Conservation (phyloP, 2,888 invertebrate species). For the Ichneumon xanthorius region DNA sequence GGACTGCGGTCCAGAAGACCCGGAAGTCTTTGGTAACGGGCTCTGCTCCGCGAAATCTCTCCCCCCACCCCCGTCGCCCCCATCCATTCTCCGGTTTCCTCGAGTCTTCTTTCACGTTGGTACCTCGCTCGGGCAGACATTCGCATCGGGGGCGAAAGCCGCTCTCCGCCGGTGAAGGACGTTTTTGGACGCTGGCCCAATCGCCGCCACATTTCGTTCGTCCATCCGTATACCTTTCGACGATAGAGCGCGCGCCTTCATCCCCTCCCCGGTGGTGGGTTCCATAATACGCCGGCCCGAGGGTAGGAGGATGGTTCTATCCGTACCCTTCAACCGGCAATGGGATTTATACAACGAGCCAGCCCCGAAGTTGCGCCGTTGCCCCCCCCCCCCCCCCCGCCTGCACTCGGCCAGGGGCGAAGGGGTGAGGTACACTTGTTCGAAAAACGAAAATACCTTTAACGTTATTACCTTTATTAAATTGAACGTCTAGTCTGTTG, state of each 20-base stretch:
- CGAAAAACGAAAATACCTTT: conserved; percentile 82
- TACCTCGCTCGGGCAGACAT: conserved; percentile 65
- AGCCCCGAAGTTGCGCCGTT: conserved; percentile 17
- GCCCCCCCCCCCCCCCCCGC: background rate
- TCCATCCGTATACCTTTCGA: conserved; percentile 74
- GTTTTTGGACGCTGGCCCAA: conserved; percentile 83
- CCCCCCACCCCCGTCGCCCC: background rate
- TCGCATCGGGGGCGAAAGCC: conserved; percentile 36
- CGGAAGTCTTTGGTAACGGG: conserved; percentile 56
- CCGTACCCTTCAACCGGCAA: conserved; percentile 46
- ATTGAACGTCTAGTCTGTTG: conserved; percentile 77
- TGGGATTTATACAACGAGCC: conserved; percentile 58
- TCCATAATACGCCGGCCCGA: conserved; percentile 41
- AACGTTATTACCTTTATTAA: conserved; percentile 84
- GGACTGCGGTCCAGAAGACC: conserved; percentile 20
- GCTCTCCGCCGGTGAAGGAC: conserved; percentile 71
- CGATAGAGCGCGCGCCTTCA: conserved; percentile 46
- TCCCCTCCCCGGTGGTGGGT: background rate
- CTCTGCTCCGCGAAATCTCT: conserved; percentile 40
- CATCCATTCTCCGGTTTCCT: conserved; percentile 35
- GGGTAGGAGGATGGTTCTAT: conserved; percentile 8
- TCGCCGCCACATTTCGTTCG: conserved; percentile 81
- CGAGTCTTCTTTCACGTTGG: conserved; percentile 57
- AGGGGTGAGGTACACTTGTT: conserved; percentile 33
- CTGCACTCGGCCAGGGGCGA: conserved; percentile 1